phyloP scores from a whole-genome alignment of 53 echinoderm and acorn worm genomes.

The Patiria pectinifera region DNA sequence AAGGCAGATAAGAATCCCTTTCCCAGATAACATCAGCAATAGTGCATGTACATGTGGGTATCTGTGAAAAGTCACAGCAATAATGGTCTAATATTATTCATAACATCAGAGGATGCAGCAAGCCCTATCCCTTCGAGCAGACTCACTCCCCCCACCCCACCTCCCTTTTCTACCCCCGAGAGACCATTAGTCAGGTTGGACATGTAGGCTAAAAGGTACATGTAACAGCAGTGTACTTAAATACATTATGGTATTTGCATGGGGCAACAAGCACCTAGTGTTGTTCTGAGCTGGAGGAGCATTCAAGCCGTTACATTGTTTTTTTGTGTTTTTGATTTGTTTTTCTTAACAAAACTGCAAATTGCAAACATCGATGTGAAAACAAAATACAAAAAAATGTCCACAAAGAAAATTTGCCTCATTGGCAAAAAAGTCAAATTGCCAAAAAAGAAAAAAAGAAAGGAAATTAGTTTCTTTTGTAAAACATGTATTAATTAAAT shows the following conservation, averaged over 20 bases:
- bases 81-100: not conserved
- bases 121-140: not conserved
- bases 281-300: too few relatives aligned
- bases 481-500: too few relatives aligned
- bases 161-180: too few relatives aligned
- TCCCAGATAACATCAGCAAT: not conserved
- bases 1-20: slow-evolving; percentile 6
- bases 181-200: slow-evolving; percentile 8
- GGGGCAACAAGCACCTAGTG: not conserved
- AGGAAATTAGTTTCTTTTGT: too few relatives aligned
- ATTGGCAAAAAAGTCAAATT: too few relatives aligned
- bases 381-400: too few relatives aligned
- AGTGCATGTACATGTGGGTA: not conserved
- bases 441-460: too few relatives aligned
- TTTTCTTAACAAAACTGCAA: too few relatives aligned
- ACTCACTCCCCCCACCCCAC: not conserved
- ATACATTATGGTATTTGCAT: not conserved
- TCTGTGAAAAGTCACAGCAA: not conserved
- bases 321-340: too few relatives aligned
- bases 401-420: too few relatives aligned
- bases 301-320: too few relatives aligned
- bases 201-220: not conserved
- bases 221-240: not conserved
- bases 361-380: too few relatives aligned
- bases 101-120: not conserved